Conservation (phyloP, 2,797 vertebrate genomes). For the Cryptoblepharus egeriae region DNA sequence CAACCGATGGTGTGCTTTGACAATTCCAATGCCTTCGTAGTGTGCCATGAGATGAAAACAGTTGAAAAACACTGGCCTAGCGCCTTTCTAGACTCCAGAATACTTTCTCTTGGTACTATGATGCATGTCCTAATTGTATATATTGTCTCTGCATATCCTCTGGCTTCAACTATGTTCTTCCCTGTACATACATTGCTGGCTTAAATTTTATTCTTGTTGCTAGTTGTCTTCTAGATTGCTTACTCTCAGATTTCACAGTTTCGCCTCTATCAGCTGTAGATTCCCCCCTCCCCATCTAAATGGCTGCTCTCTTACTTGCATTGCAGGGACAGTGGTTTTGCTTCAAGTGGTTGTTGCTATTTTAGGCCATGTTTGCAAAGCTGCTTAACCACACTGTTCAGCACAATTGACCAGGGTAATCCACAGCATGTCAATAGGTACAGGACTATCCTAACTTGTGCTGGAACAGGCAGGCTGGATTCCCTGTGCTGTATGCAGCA, state of each 20-base stretch:
- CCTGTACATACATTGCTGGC: neutral
- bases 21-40: no score
- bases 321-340: neutral
- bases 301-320: neutral
- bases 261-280: neutral
- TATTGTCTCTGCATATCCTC: neutral
- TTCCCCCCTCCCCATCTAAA: no score
- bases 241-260: neutral
- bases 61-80: no score
- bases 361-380: neutral
- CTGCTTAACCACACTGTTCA: neutral
- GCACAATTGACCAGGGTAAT: neutral
- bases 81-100: neutral
- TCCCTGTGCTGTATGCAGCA: no score
- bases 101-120: neutral
- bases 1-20: no score
- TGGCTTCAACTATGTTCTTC: neutral
- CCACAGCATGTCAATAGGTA: neutral
- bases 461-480: no score
- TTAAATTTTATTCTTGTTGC: neutral
- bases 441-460: no score
- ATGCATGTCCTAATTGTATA: neutral
- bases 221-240: neutral
- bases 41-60: no score
- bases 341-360: neutral